phyloP scores from a whole-genome alignment of 2,113 vertebrate genomes.

The Promerops cafer region DNA sequence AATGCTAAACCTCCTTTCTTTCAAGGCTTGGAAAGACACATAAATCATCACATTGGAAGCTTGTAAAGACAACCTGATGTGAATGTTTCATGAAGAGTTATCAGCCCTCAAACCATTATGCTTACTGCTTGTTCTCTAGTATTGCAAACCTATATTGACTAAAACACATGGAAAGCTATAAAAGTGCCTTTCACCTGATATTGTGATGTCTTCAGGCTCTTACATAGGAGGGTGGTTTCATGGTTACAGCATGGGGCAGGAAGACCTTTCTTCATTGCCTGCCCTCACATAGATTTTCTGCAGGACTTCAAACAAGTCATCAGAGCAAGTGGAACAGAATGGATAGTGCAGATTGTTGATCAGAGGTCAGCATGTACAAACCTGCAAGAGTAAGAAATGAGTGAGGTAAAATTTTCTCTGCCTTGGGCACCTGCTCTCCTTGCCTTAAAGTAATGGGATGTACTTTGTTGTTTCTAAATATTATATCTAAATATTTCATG shows the following conservation, averaged over 20 bases:
- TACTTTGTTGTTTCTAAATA: background rate
- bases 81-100: background rate
- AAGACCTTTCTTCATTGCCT: background rate
- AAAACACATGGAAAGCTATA: background rate
- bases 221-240: background rate
- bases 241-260: background rate
- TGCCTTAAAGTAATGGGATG: background rate
- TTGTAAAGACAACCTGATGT: background rate
- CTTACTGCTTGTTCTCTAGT: background rate
- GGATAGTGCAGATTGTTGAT: background rate
- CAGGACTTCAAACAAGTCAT: background rate
- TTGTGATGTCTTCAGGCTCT: background rate
- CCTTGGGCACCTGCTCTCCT: background rate
- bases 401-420: background rate
- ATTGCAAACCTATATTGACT: background rate
- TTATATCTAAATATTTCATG: background rate
- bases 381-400: background rate
- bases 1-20: background rate
- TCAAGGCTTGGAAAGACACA: background rate
- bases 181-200: background rate
- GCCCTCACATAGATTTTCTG: background rate
- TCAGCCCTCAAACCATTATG: background rate
- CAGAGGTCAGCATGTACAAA: background rate
- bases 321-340: background rate
- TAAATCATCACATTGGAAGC: background rate